These are phyloP conservation scores for Acleris sparsana DNA, from an alignment of 2,888 invertebrate species.

Conservation along the genomic window DNA sequence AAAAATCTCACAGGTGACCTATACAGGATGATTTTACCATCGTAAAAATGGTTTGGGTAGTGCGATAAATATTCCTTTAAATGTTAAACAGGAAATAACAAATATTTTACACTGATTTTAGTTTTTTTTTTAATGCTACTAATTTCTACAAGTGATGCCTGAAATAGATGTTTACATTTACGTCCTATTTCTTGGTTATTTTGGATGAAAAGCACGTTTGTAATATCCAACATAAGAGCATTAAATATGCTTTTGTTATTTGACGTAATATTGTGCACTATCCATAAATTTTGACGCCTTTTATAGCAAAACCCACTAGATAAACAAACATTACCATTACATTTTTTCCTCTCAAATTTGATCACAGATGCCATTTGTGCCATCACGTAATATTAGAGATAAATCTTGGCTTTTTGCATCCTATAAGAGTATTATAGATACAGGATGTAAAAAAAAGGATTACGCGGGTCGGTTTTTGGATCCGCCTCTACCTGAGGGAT, in stretches of 20 bases:
- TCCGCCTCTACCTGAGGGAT: conserved; percentile 29
- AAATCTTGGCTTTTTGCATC: conserved; percentile 47
- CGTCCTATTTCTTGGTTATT: too few relatives aligned
- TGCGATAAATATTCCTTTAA: too few relatives aligned
- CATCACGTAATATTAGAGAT: conserved; percentile 44
- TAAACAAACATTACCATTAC: conserved; percentile 13
- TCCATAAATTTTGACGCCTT: neutral
- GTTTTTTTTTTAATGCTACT: too few relatives aligned
- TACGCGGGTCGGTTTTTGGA: conserved; percentile 30
- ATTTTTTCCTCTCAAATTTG: conserved; percentile 35
- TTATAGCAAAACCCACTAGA: neutral
- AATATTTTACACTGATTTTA: too few relatives aligned
- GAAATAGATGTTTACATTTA: too few relatives aligned
- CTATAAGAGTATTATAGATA: conserved; percentile 40
- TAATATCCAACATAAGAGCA: too few relatives aligned
- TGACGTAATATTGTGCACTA: neutral
- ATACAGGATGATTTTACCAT: too few relatives aligned
- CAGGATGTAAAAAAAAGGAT: conserved; percentile 47
- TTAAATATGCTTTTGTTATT: neutral
- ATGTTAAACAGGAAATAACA: too few relatives aligned
- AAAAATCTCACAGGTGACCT: too few relatives aligned
- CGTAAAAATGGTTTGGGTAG: too few relatives aligned
- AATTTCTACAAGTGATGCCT: too few relatives aligned
- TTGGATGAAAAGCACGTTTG: too few relatives aligned
- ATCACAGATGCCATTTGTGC: conserved; percentile 43